Percentiles rank a stretch among this genome's conserved stretches.
These are phyloP conservation scores for Urechis unicinctus DNA, from an alignment of 2,888 invertebrate species.

Conservation along the genomic window DNA sequence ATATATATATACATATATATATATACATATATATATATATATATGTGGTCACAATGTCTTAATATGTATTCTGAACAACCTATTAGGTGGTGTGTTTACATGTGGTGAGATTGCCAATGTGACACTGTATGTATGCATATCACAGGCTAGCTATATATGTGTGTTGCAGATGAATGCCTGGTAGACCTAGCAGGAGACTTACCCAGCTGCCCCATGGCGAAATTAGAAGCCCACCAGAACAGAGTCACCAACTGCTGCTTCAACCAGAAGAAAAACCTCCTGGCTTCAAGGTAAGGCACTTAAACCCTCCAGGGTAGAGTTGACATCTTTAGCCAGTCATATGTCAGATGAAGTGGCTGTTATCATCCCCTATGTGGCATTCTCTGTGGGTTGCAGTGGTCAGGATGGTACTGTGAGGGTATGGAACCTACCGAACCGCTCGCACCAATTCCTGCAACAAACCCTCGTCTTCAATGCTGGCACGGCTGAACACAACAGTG, in stretches of 20 bases:
- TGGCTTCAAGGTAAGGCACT: constrained; percentile 55
- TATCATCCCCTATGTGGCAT: constrained; percentile 1
- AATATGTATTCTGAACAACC: neutral
- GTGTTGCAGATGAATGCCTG: constrained; percentile 23
- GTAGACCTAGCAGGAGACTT: constrained; percentile 56
- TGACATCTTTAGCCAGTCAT: neutral
- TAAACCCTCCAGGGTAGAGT: neutral
- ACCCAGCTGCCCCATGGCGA: constrained; percentile 45
- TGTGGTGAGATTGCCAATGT: neutral
- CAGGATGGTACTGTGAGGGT: constrained; percentile 61
- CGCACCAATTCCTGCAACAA: constrained; percentile 53
- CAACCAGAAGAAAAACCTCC: constrained; percentile 51
- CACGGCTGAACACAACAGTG: constrained; percentile 18
- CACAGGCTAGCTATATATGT: neutral
- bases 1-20: no score
- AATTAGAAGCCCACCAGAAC: constrained; percentile 58
- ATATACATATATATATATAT: no score
- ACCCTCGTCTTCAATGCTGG: constrained; percentile 57
- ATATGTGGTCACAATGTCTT: neutral
- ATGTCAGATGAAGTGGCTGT: neutral
- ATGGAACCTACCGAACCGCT: constrained; percentile 54
- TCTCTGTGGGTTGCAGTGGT: constrained; percentile 48
- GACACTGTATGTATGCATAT: no score
- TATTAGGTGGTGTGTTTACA: neutral
- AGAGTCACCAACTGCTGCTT: constrained; percentile 53